phyloP scores from a whole-genome alignment of 1,140 invertebrate genomes.

The Drosophila kanapiae region DNA sequence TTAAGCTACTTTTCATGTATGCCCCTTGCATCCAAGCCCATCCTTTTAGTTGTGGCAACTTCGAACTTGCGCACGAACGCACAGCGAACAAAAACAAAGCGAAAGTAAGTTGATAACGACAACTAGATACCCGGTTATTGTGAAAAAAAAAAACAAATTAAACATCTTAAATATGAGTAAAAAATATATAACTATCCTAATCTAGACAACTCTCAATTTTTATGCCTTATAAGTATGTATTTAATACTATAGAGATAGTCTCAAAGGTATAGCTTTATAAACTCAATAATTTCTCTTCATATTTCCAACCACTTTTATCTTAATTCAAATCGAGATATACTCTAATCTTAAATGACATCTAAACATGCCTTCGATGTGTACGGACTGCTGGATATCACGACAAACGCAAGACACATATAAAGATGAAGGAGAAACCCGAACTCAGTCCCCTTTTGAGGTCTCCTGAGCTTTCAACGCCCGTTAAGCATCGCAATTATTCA shows the following conservation, averaged over 20 bases:
- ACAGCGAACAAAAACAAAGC: constrained; percentile 31
- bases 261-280: too few relatives aligned
- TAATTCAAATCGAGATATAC: not conserved
- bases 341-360: too few relatives aligned
- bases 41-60: constrained; percentile 22
- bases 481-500: constrained; percentile 79
- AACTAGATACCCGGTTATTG: not conserved
- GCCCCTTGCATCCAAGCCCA: constrained; percentile 29
- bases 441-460: constrained; percentile 29
- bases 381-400: not conserved
- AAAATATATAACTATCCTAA: too few relatives aligned
- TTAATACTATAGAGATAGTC: too few relatives aligned
- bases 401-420: constrained; percentile 13
- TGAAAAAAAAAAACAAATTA: not conserved
- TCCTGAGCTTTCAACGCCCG: constrained; percentile 74
- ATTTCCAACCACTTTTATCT: not conserved
- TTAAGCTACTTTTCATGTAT: constrained; percentile 81
- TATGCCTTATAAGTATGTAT: too few relatives aligned
- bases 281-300: too few relatives aligned
- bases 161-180: too few relatives aligned
- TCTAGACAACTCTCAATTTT: too few relatives aligned
- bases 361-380: not conserved
- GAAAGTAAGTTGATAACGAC: not conserved
- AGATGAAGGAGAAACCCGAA: not conserved
- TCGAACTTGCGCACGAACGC: constrained; percentile 60